Base-by-base conservation (phyloP, 2,888 invertebrate genomes). In the Limnephilus rhombicus region DNA sequence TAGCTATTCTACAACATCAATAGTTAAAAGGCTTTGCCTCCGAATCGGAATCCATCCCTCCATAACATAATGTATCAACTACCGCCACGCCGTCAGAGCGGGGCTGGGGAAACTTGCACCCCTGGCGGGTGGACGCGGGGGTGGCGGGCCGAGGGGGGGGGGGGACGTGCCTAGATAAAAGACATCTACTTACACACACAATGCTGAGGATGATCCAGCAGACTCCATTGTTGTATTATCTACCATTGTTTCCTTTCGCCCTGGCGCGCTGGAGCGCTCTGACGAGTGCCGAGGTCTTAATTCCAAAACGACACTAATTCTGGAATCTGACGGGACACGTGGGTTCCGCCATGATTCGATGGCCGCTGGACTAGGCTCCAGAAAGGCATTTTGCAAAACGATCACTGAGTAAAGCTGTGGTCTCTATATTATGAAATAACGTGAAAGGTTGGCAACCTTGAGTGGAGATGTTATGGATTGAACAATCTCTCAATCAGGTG, bases 161-260 rank as follows among this genome's bases (percentile, higher is more conserved):
- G 81, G 90, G 91, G 92, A 92, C 93, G 93, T 93, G 93, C 93
- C 93, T 93, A 93, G 93, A 94, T 94, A 93, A 94, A 94, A 94
- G 94, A 93, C 94, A 92, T 93, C 94, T 92, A 93, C 93, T 91
- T 92, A 93, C 92, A 92, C 89, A 92, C 92, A 94, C 94, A 94
- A 94, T 94, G 91, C 93, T 91, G 86, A 85, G 93, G 93, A 93
- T 94, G 93, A 93, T 94, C 93, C 94, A 90, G 92, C 90, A 92
- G 93, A 91, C 93, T 91, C 94, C 93, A 94, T 94, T 94, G 94
- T 93, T 93, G 92, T 93, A 94, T 94, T 94, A 94, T 94, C 93
- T 93, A 93, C 93, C 93, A 93, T 94, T 94, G 94, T 94, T 93
- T 94, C 93, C 92, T 93, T 93, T 93, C 90, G 92, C 92, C 86